A percentile compares a stretch with the other conserved stretches of the same genome.
Conservation (phyloP, 2,888 invertebrate genomes). For the Plagiodera versicolora region DNA sequence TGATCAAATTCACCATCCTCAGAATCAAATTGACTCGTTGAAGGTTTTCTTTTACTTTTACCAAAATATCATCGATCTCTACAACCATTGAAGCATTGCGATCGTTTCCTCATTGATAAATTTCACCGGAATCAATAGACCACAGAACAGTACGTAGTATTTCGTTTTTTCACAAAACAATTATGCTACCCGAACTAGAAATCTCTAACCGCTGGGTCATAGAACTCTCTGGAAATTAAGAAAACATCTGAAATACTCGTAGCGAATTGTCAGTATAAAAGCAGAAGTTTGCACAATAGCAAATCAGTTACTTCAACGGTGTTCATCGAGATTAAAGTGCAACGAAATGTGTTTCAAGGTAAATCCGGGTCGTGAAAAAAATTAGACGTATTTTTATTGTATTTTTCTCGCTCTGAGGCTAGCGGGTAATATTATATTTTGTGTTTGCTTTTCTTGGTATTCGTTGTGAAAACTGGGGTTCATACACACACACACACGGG, state of each 20-base stretch:
- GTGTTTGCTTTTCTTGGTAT: no score
- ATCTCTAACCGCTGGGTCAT: slow-evolving; percentile 35
- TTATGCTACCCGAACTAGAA: slow-evolving; percentile 37
- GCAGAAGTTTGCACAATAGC: slow-evolving; percentile 34
- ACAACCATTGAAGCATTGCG: slow-evolving; percentile 12
- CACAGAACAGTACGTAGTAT: slow-evolving; percentile 13
- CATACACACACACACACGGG: no score
- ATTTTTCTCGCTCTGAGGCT: no score
- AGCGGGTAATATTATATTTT: no score
- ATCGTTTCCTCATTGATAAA: slow-evolving; percentile 23
- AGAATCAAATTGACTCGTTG: no score
- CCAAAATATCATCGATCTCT: not conserved
- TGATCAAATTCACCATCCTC: no score
- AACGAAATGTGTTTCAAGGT: slow-evolving; percentile 42
- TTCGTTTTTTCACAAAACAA: slow-evolving; percentile 26
- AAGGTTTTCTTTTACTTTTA: not conserved
- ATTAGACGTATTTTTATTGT: not conserved
- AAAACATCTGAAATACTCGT: slow-evolving; percentile 32
- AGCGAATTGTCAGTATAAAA: slow-evolving; percentile 38
- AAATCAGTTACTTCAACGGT: slow-evolving; percentile 33
- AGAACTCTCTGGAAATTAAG: slow-evolving; percentile 39
- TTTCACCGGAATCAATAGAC: slow-evolving; percentile 19
- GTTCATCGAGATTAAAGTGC: slow-evolving; percentile 30
- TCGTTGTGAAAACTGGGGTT: no score
- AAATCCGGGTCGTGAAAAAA: slow-evolving; percentile 19